These are phyloP conservation scores for Trematomus loennbergii DNA, from an alignment of 2,113 vertebrate genomes.

Conservation along the genomic window DNA sequence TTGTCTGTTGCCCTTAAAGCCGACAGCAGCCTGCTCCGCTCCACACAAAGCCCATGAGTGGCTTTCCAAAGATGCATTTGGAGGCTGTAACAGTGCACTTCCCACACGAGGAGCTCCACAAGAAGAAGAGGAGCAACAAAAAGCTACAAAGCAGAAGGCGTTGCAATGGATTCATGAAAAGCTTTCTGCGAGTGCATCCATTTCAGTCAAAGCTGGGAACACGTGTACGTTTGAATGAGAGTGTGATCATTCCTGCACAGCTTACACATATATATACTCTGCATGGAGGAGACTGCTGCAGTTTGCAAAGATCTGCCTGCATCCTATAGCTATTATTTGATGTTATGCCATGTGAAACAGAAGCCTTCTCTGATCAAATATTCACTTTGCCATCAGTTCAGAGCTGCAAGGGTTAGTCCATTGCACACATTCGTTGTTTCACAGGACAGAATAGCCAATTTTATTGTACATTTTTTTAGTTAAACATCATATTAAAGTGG, in stretches of 20 bases:
- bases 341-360: not conserved
- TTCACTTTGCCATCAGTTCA: not conserved
- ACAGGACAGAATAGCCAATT: too few species aligned
- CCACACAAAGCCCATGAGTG: constrained; percentile 48
- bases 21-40: constrained; percentile 13
- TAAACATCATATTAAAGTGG: too few species aligned
- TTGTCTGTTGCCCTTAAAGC: constrained; percentile 47
- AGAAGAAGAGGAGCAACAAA: constrained; percentile 29
- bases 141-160: constrained; percentile 64
- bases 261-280: constrained; percentile 25
- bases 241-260: constrained; percentile 45
- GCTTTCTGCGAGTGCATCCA: constrained; percentile 50
- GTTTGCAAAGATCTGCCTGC: constrained; percentile 15
- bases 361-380: not conserved
- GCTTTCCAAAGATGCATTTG: constrained; percentile 46
- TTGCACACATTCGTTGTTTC: too few species aligned
- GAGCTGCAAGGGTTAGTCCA: too few species aligned
- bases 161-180: constrained; percentile 70
- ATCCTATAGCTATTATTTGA: not conserved
- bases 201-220: constrained; percentile 60
- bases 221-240: constrained; percentile 58
- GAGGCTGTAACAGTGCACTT: constrained; percentile 35
- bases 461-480: too few species aligned
- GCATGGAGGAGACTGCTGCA: constrained; percentile 26
- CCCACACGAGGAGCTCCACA: constrained; percentile 43